Base-by-base conservation (phyloP, 1,140 invertebrate genomes). In the Planococcus citri region DNA sequence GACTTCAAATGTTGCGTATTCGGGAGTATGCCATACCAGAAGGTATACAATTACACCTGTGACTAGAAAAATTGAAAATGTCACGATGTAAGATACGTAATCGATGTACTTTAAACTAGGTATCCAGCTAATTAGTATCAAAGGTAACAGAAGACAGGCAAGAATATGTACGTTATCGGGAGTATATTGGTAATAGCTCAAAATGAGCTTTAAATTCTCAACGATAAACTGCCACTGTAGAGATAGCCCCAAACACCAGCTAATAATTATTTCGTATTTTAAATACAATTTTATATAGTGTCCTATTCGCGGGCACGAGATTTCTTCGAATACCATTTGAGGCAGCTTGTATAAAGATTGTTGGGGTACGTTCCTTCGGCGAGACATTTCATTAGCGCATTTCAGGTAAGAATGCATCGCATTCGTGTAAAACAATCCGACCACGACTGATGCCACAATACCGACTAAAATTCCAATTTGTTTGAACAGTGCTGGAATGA, bases 61-160 rank as follows among this genome's bases (percentile, higher is more conserved):
- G 68, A 88, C 83, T 4, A 79, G 81, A 64, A 89, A 83, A 25
- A 84, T 84, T 58, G 80, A 78, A 20, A 85, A 79, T 2, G 85
- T 85, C 2, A 85, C 78, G 0, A 81, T 77, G 73, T 91, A 91
- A 9, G 90, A 90, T 8, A 89, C 75, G 2, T 84, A 82, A 1
- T 88, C 89, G 75, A 90, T 86, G 0, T 87, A 85, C 1, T 88
- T 84, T 72, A 92, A 76, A 70, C 84, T 64, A 17, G 60, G 60
- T 4, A 64, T 14, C 60, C 60, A 64, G 9, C 22, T 17, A 12
- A 27, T 27, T 25, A 64, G 20, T 6, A 27, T 64, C 9, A 20
- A 25, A 1, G 25, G 22, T 64, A 27, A 1, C 10, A 64, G 24
- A 10, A 64, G 60, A 12, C 9, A 25, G 9, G 24, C 3, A 3